phyloP scores from a whole-genome alignment of 2,113 vertebrate species.

The Rafetus swinhoei region DNA sequence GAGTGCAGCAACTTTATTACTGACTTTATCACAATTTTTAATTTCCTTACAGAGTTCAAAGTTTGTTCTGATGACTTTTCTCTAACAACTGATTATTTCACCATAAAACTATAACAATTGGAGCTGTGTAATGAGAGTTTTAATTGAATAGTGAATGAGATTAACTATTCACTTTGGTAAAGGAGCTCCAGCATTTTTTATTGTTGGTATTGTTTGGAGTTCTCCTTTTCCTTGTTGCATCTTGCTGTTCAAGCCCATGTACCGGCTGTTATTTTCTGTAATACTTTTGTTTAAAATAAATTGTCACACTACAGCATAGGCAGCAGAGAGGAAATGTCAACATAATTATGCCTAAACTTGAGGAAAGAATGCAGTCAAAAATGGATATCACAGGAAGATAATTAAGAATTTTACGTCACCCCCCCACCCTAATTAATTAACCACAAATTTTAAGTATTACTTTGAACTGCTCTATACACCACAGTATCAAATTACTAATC shows the following conservation, averaged over 20 bases:
- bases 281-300: background rate
- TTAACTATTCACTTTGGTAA: background rate
- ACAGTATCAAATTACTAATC: slow-evolving; percentile 34
- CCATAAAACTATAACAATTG: slow-evolving; percentile 30
- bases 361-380: slow-evolving; percentile 48
- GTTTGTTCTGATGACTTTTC: background rate
- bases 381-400: slow-evolving; percentile 49
- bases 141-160: slow-evolving; percentile 6
- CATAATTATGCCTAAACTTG: slow-evolving; percentile 48
- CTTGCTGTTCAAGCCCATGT: background rate
- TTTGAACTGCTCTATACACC: slow-evolving; percentile 25
- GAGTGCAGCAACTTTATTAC: background rate
- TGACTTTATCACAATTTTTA: background rate
- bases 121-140: slow-evolving; percentile 35
- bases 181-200: background rate
- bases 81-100: background rate
- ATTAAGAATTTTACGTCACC: slow-evolving; percentile 50
- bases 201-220: background rate
- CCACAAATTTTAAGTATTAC: slow-evolving; percentile 62
- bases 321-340: background rate
- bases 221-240: background rate
- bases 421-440: slow-evolving; percentile 48
- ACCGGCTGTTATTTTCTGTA: background rate
- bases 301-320: background rate
- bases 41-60: slow-evolving; percentile 25